Evolutionary conservation across 1,140 invertebrate species (phyloP).

Genomic region (Wasmannia auropunctata): DNA sequence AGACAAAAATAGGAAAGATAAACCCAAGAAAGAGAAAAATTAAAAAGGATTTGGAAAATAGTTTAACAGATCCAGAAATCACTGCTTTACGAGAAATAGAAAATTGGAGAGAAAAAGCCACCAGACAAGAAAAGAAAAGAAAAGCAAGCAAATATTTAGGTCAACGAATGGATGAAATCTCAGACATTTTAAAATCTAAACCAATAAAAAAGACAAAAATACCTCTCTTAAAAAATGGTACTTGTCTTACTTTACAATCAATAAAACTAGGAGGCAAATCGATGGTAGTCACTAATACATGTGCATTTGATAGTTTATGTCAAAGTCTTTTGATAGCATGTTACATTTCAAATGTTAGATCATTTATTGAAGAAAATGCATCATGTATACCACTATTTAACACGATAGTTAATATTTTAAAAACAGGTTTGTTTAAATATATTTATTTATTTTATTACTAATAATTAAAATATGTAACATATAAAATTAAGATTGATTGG

Average conservation of each 20-base stretch:
- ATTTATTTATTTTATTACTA: no score
- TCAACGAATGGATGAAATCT: background rate
- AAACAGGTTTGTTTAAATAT: conserved; percentile 5
- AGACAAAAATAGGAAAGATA: no score
- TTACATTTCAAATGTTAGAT: background rate
- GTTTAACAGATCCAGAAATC: background rate
- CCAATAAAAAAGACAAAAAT: conserved; percentile 2
- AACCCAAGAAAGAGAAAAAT: no score
- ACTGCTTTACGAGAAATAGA: background rate
- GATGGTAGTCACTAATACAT: background rate
- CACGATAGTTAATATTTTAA: background rate
- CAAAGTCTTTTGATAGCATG: background rate
- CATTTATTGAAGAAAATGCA: background rate
- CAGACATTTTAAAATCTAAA: background rate
- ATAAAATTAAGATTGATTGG: no score
- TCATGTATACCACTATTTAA: background rate
- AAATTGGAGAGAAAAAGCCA: conserved; percentile 8
- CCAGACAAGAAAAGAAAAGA: background rate
- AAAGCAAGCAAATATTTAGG: conserved; percentile 26
- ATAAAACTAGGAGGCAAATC: background rate
- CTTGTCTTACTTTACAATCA: background rate
- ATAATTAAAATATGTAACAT: no score
- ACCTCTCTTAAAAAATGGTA: background rate
- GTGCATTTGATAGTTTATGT: background rate
- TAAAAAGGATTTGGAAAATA: background rate